A percentile compares a stretch with the other conserved stretches of the same genome.
Conservation (phyloP, 2,113 vertebrate genomes). For the Callipepla californica region DNA sequence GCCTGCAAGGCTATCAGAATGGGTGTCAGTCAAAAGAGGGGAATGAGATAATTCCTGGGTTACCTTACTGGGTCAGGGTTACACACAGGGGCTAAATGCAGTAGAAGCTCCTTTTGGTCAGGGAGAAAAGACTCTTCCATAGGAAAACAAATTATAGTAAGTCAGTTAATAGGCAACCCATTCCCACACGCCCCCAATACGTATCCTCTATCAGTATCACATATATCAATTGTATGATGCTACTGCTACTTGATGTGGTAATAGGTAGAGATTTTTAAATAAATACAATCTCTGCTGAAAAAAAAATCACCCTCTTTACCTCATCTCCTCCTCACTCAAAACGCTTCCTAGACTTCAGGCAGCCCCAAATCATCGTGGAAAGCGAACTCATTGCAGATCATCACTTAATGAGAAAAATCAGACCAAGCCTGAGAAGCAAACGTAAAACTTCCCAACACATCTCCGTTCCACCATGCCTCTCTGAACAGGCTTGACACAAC, state of each 20-base stretch:
- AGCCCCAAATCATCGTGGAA: neutral
- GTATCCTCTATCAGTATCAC: no score
- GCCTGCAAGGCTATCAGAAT: neutral
- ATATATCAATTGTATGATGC: neutral
- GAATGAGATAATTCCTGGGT: neutral
- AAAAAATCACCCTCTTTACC: neutral
- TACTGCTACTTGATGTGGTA: accelerated
- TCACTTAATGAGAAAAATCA: neutral
- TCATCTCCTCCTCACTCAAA: neutral
- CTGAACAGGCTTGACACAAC: neutral
- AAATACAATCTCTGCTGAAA: neutral
- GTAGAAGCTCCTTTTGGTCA: neutral
- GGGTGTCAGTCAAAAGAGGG: neutral
- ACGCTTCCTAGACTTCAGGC: neutral
- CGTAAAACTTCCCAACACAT: neutral
- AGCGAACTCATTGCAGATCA: neutral
- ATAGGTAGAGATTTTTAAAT: neutral
- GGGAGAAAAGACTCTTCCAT: neutral
- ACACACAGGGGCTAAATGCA: neutral
- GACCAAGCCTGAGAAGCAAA: neutral
- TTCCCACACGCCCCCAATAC: no score
- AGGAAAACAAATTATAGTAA: neutral
- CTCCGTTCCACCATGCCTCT: neutral
- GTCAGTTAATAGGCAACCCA: neutral
- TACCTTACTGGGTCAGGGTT: neutral